Evolutionary conservation across 2,888 invertebrate species (phyloP).

Genomic region (Pollenia angustigena): DNA sequence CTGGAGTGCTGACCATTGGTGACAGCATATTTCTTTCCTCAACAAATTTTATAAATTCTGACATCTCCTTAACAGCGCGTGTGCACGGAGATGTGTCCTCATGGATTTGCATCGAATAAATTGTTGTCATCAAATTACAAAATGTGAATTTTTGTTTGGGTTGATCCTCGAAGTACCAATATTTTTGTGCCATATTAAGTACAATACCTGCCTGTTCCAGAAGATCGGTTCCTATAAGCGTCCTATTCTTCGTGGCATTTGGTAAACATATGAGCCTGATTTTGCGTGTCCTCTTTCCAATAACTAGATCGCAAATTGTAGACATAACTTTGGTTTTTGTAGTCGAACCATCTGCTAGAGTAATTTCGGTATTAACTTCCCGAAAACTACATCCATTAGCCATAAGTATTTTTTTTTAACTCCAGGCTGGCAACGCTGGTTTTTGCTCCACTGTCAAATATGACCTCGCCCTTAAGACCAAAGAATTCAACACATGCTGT

Average conservation of each 20-base stretch:
- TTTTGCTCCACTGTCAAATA: conserved; percentile 56
- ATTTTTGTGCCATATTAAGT: background rate
- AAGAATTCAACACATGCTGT: conserved; percentile 8
- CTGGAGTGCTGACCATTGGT: background rate
- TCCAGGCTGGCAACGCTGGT: conserved; percentile 49
- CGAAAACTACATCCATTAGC: too few relatives aligned
- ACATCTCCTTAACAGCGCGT: conserved; percentile 16
- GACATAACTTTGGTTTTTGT: too few relatives aligned
- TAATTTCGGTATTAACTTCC: too few relatives aligned
- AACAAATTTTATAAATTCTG: conserved; percentile 16
- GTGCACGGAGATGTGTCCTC: conserved; percentile 28
- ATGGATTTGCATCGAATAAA: conserved; percentile 41
- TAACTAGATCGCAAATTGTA: too few relatives aligned
- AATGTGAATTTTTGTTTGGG: too few relatives aligned
- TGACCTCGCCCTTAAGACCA: conserved; percentile 33
- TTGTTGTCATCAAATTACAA: background rate
- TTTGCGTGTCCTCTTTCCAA: too few relatives aligned
- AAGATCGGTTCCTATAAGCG: conserved; percentile 34
- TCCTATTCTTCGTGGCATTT: background rate
- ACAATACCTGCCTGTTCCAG: conserved; percentile 31
- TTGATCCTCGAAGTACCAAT: too few relatives aligned
- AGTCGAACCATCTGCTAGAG: too few relatives aligned
- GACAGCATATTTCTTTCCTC: conserved; percentile 2
- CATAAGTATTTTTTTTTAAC: background rate
- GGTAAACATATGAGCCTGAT: conserved; percentile 13